Base-by-base conservation (phyloP, 2,888 invertebrate species). In the Tetramorium bicarinatum region DNA sequence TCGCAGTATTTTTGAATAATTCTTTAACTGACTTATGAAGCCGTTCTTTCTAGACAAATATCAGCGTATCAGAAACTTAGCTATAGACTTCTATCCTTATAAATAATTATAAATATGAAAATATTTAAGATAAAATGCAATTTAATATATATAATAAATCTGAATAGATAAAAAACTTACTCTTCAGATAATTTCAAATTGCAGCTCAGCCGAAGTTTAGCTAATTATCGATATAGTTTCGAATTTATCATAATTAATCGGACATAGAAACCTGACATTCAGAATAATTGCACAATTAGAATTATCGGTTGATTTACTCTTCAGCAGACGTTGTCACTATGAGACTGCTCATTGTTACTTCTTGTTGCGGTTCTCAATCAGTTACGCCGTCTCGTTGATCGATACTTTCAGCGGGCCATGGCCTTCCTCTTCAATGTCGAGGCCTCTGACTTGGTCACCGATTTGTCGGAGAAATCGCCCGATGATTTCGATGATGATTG, bases 341-440 rank as follows among this genome's bases (percentile, higher is more conserved):
- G 85, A 49, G 66, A 85, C 18, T 49, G 85, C 21, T 66, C 49
- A 38, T 80, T 81, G 54, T 91, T 87, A 44, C 87, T 87, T 87
- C 25, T 89, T 59, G 8, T 85, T 86, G 49, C 92, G 91, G 83
- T 95, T 93, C 72, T 95, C 95, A 82, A 95, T 95, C 9, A 95
- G 87, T 82, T 95, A 92, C 8, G 95, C 95, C 2, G 94, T 95
- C 85, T 95, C 95, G 83, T 95, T 95, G 84, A 95, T 95, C 72
- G 95, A 95, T 61, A 95, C 95, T 59, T 94, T 94, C 11, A 95
- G 90, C 2, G 93, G 92, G 1, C 94, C 92, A 2, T 94, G 91
- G 64, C 84, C 82, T 91, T 95, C 52, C 94, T 94, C 84, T 94
- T 95, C n/a, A 91, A 91, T 8, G 87, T n/a, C n/a, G n/a, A n/a